Evolutionary conservation across 1,140 invertebrate species (phyloP), one percentile per base, ranked within the genome.

Genomic region (Caenorhabditis brenneri): DNA sequence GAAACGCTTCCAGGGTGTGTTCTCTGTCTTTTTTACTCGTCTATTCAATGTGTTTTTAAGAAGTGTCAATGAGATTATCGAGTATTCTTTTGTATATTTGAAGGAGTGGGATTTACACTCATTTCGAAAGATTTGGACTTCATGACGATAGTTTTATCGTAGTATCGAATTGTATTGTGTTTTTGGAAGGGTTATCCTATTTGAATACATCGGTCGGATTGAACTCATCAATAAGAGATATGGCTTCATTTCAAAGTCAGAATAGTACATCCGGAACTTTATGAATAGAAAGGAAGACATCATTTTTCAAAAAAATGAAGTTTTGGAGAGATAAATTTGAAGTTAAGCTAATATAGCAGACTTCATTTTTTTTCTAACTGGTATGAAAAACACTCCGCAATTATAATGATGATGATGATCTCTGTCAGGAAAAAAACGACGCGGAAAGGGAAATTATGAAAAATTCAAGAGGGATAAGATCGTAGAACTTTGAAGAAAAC

Each of bases 391-490:
- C 5, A 15, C 48, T 51, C 19, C 58, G 33, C 58, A 65, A 65
- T 65, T 33, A 65, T 24, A 15, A 65, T 42, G 65, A 74, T 42
- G 33, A 42, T 74, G 22, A 74, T 74, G 33, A 42, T 74, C 65
- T 74, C 22, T 42, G 65, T 74, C 65, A 24, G 19, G 36, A 42
- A 39, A 31, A 74, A 42, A 74, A 27, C 58, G 36, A 42, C 65
- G 22, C n/a, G 36, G 16, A 42, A 42, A 42, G 36, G 65, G 65
- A 42, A 15, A 42, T 74, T 46, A 42, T 74, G 65, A 74, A 74
- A 74, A 74, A 74, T 74, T 39, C 19, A 74, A 74, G 10, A 46
- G 65, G 9, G 5, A 6, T 74, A 24, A 74, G 65, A 74, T 74
- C 65, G 36, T 42, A 42, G 65, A 74, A 42, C 36, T 74, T 74